A percentile compares a stretch with the other conserved stretches of the same genome.
These are phyloP conservation scores for Nerophis lumbriciformis DNA, from an alignment of 2,113 vertebrate genomes.

Conservation along the genomic window DNA sequence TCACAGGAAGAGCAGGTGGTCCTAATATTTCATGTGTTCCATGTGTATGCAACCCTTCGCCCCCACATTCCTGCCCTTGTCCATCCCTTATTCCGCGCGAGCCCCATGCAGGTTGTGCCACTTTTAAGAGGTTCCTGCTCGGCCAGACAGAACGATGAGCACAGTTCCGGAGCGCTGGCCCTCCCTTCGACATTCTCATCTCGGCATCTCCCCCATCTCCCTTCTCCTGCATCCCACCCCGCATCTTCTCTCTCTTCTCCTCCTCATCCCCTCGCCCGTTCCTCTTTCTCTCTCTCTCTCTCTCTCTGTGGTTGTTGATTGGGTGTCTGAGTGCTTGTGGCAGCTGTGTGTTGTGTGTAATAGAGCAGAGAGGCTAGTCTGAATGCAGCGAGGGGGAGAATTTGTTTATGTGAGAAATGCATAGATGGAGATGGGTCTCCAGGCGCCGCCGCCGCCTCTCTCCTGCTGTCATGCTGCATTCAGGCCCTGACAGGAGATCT, in stretches of 20 bases:
- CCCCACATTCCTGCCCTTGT: constrained; percentile 24
- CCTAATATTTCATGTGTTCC: constrained; percentile 40
- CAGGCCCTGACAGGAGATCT: constrained; percentile 85
- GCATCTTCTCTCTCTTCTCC: constrained; percentile 13
- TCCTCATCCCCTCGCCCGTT: constrained; percentile 24
- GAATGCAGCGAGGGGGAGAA: constrained; percentile 97
- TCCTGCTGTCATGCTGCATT: constrained; percentile 89
- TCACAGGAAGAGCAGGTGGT: constrained; percentile 45
- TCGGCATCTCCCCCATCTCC: constrained; percentile 41
- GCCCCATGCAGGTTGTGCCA: constrained; percentile 29
- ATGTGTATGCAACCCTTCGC: constrained; percentile 37
- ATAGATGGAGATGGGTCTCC: constrained; percentile 92
- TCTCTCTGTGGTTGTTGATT: constrained; percentile 95
- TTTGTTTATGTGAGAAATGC: constrained; percentile 99
- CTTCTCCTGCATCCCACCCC: constrained; percentile 74
- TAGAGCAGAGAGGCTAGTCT: constrained; percentile 99
- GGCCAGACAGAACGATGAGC: constrained; percentile 82
- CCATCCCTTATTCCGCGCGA: constrained; percentile 37
- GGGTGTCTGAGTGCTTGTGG: constrained; percentile 99
- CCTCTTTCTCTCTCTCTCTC: constrained; percentile 56
- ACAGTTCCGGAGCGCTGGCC: constrained; percentile 72
- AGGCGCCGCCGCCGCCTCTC: constrained; percentile 77
- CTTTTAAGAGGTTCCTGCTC: constrained; percentile 72
- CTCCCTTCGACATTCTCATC: constrained; percentile 60
- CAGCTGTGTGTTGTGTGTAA: constrained; percentile 99